A percentile compares a stretch with the other conserved stretches of the same genome.
Evolutionary conservation across 2,797 vertebrate genomes (phyloP).

Genomic region (Halcyon smyrnensis): DNA sequence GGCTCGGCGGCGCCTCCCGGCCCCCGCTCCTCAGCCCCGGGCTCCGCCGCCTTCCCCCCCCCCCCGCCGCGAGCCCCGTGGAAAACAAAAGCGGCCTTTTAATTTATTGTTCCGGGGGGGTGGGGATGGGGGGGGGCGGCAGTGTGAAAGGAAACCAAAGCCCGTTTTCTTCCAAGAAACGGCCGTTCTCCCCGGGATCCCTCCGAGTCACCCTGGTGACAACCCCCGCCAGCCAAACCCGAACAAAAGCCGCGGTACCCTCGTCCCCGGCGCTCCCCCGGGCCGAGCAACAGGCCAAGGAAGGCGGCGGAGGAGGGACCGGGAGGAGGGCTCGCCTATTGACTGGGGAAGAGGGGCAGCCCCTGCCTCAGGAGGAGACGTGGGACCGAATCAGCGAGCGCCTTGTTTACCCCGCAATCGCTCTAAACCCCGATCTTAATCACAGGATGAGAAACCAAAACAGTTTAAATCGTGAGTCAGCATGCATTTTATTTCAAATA

Average conservation of each 20-base stretch:
- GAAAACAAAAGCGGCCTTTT: slow-evolving; percentile 80
- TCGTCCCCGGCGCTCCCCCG: not conserved
- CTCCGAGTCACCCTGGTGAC: slow-evolving; percentile 59
- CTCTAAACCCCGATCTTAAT: slow-evolving; percentile 41
- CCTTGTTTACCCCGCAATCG: slow-evolving; percentile 43
- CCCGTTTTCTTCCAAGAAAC: slow-evolving; percentile 30
- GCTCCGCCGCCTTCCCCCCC: slow-evolving; percentile 27
- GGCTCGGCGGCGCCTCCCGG: slow-evolving; percentile 52
- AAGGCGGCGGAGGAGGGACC: not conserved
- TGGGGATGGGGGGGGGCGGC: not conserved
- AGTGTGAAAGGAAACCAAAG: slow-evolving; percentile 60
- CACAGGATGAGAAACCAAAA: slow-evolving; percentile 59
- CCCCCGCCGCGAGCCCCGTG: slow-evolving; percentile 64
- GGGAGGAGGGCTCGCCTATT: not conserved
- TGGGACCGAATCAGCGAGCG: not conserved
- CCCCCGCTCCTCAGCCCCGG: slow-evolving; percentile 37
- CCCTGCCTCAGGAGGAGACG: not conserved
- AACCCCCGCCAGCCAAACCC: not conserved
- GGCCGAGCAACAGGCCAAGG: slow-evolving; percentile 48
- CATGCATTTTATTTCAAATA: not conserved
- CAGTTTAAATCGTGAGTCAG: slow-evolving; percentile 68
- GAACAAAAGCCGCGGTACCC: slow-evolving; percentile 60
- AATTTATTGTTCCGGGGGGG: slow-evolving; percentile 69
- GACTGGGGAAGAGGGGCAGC: not conserved
- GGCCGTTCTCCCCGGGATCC: slow-evolving; percentile 46